A percentile compares a stretch with the other conserved stretches of the same genome.
Evolutionary conservation across 2,797 vertebrate species (phyloP).

Genomic region (Bryconaethiops microstoma): DNA sequence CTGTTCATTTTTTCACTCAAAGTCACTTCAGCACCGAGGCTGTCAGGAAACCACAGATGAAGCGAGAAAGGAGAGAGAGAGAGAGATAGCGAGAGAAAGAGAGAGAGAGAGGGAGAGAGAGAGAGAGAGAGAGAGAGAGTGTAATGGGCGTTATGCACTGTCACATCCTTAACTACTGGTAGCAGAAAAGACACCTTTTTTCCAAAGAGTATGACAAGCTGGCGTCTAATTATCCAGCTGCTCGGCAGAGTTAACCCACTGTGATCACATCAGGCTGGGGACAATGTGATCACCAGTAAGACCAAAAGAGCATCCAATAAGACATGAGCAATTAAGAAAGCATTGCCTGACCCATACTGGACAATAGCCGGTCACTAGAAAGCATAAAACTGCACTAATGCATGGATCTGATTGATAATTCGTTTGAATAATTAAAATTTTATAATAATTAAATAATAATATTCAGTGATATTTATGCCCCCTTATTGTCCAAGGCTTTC

Average conservation of each 20-base stretch:
- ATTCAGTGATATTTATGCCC: too few relatives aligned
- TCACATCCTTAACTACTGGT: not conserved
- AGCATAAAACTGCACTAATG: not conserved
- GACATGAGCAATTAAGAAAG: not conserved
- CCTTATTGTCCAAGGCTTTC: too few relatives aligned
- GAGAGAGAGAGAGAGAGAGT: too few relatives aligned
- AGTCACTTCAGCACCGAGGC: not conserved
- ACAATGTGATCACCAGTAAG: not conserved
- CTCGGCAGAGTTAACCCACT: constrained; percentile 3
- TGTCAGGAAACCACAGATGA: not conserved
- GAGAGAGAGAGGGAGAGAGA: not conserved
- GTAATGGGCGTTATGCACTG: not conserved
- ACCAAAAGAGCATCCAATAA: not conserved
- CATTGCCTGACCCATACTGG: not conserved
- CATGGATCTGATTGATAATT: too few relatives aligned
- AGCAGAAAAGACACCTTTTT: not conserved
- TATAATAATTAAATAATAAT: too few relatives aligned
- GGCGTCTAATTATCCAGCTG: not conserved
- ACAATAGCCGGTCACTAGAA: not conserved
- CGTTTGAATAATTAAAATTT: too few relatives aligned
- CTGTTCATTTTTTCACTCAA: not conserved
- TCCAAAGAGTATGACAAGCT: constrained; percentile 1
- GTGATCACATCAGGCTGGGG: not conserved
- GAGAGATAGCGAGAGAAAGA: not conserved
- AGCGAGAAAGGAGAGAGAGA: not conserved